phyloP scores from a whole-genome alignment of 2,888 invertebrate genomes.

The Bellardia bayeri region DNA sequence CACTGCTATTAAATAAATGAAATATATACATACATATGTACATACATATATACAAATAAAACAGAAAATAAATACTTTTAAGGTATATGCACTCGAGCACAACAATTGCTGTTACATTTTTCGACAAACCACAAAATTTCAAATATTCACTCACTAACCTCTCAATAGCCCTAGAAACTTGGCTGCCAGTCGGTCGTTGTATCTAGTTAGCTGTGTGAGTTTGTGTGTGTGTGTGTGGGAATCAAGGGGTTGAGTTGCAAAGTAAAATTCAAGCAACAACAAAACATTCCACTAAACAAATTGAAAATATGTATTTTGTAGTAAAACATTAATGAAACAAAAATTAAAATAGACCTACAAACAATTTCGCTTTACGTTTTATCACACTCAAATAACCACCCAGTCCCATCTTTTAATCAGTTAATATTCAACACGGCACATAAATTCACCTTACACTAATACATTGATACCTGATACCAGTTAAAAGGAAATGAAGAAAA shows the following conservation, averaged over 20 bases:
- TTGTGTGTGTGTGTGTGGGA: not conserved
- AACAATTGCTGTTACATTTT: conserved; percentile 57
- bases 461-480: not conserved
- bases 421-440: conserved; percentile 35
- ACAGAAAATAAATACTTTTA: conserved; percentile 45
- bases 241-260: conserved; percentile 9
- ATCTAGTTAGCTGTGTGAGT: not conserved
- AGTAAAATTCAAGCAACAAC: not conserved
- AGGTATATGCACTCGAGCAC: conserved; percentile 55
- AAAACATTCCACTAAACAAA: conserved; percentile 42
- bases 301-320: conserved; percentile 52
- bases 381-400: not conserved
- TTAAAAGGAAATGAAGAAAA: not conserved
- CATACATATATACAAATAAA: conserved; percentile 23
- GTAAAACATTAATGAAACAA: conserved; percentile 56
- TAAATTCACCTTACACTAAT: conserved; percentile 38
- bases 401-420: not conserved
- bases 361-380: conserved; percentile 40
- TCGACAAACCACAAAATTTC: conserved; percentile 53
- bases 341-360: conserved; percentile 38
- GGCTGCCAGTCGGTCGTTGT: not conserved
- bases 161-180: conserved; percentile 56
- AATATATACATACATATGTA: not conserved
- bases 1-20: conserved; percentile 9
- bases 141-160: conserved; percentile 44